Conservation (phyloP, 2,888 invertebrate genomes). For the Diaperis boleti region DNA sequence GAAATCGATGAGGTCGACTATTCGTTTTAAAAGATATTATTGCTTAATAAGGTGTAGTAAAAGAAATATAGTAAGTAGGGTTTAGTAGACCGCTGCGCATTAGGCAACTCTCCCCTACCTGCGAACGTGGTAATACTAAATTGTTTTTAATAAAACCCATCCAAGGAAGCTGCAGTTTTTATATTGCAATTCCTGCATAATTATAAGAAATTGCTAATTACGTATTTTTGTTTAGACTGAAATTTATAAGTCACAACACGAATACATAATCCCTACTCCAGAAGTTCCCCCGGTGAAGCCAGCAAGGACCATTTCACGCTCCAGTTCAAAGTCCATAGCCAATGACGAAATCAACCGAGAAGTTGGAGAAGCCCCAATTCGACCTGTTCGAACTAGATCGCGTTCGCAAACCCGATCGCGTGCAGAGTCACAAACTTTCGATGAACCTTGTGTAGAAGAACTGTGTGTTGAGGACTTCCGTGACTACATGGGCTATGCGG, state of each 20-base stretch:
- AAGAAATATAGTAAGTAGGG: too few species aligned
- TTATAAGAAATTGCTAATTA: too few species aligned
- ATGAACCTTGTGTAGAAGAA: constrained; percentile 61
- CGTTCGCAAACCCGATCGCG: constrained; percentile 69
- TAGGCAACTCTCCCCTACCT: too few species aligned
- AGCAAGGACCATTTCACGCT: constrained; percentile 70
- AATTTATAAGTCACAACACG: constrained; percentile 76
- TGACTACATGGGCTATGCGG: constrained; percentile 76
- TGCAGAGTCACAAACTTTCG: constrained; percentile 74
- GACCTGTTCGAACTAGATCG: constrained; percentile 71
- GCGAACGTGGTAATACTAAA: too few species aligned
- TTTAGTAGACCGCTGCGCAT: too few species aligned
- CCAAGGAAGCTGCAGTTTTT: too few species aligned
- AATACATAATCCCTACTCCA: constrained; percentile 72
- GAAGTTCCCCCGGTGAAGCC: constrained; percentile 70
- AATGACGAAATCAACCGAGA: constrained; percentile 5
- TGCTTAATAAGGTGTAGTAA: too few species aligned
- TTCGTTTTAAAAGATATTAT: too few species aligned
- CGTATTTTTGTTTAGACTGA: constrained; percentile 71
- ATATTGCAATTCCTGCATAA: too few species aligned
- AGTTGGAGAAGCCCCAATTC: constrained; percentile 67
- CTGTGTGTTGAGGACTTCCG: constrained; percentile 63
- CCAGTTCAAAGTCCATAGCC: constrained; percentile 53
- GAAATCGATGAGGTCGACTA: too few species aligned
- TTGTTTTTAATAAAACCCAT: too few species aligned